These are phyloP conservation scores for Pachypanchax playfairii DNA, from an alignment of 2,113 vertebrate genomes.

Conservation along the genomic window DNA sequence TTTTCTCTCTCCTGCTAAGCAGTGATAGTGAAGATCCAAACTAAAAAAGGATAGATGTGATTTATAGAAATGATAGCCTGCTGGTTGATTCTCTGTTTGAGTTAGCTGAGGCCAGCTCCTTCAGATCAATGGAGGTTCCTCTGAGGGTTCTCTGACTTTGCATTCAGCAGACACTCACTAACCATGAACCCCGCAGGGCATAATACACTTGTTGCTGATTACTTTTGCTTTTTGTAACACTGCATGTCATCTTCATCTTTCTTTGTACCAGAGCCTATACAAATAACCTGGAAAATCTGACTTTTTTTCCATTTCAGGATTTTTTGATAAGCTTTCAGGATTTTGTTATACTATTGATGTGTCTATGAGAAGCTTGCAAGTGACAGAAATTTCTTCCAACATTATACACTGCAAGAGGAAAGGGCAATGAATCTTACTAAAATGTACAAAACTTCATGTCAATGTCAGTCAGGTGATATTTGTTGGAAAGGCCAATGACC, in stretches of 20 bases:
- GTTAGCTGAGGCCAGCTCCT: constrained; percentile 26
- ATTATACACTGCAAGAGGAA: constrained; percentile 10
- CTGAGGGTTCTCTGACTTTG: constrained; percentile 51
- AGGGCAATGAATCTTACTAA: background rate
- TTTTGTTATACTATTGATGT: constrained; percentile 9
- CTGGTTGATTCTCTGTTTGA: constrained; percentile 48
- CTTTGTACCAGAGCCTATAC: constrained; percentile 3
- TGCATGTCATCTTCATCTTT: constrained; percentile 54
- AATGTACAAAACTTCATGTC: constrained; percentile 30
- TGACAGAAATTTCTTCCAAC: constrained; percentile 7
- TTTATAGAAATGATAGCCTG: constrained; percentile 43
- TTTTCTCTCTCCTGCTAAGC: constrained; percentile 5
- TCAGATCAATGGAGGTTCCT: constrained; percentile 42
- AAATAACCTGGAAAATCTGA: constrained; percentile 51
- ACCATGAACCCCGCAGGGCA: constrained; percentile 42
- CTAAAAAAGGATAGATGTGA: constrained; percentile 40
- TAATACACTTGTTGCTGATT: constrained; percentile 52
- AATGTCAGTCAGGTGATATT: constrained; percentile 55
- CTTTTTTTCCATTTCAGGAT: constrained; percentile 36
- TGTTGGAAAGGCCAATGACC: constrained; percentile 57
- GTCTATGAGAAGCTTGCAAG: constrained; percentile 4
- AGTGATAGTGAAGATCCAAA: constrained; percentile 22
- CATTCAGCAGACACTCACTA: constrained; percentile 38
- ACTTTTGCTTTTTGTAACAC: constrained; percentile 45
- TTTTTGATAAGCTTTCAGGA: constrained; percentile 47